A percentile compares a stretch with the other conserved stretches of the same genome.
phyloP scores from a whole-genome alignment of 2,113 vertebrate genomes.

The Empidonax alnorum region DNA sequence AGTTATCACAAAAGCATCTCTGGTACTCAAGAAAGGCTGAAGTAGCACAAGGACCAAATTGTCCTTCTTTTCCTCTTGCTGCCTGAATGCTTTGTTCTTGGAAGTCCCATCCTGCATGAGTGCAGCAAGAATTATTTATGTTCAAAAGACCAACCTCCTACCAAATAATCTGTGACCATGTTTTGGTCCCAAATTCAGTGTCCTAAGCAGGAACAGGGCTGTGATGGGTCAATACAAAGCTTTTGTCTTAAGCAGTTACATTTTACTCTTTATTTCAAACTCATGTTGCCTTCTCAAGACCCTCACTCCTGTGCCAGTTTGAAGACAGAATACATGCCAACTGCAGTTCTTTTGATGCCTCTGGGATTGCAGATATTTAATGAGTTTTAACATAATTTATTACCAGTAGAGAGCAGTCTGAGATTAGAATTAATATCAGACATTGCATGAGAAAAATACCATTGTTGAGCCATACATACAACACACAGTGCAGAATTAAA shows the following conservation, averaged over 20 bases:
- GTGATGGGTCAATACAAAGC: background rate
- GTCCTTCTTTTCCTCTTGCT: background rate
- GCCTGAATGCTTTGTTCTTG: background rate
- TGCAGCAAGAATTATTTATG: background rate
- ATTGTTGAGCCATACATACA: background rate
- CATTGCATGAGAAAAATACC: slow-evolving; percentile 34
- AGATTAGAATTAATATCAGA: slow-evolving; percentile 72
- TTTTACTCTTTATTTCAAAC: background rate
- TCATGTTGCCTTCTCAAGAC: background rate
- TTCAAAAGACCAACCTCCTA: background rate
- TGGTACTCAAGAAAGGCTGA: background rate
- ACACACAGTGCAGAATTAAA: slow-evolving; percentile 44
- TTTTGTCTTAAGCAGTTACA: background rate
- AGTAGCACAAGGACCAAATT: background rate
- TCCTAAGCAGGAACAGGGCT: background rate
- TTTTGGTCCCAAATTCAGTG: background rate
- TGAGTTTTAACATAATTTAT: slow-evolving; percentile 68
- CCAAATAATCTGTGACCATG: background rate
- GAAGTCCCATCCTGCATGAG: background rate
- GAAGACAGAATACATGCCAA: background rate
- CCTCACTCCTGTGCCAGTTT: background rate
- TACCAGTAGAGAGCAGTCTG: slow-evolving; percentile 78
- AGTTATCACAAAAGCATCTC: background rate
- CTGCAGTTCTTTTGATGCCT: background rate
- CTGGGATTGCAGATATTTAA: slow-evolving; percentile 15